Evolutionary conservation across 2,888 invertebrate species (phyloP).

Genomic region (Siphonodentalium dalli): DNA sequence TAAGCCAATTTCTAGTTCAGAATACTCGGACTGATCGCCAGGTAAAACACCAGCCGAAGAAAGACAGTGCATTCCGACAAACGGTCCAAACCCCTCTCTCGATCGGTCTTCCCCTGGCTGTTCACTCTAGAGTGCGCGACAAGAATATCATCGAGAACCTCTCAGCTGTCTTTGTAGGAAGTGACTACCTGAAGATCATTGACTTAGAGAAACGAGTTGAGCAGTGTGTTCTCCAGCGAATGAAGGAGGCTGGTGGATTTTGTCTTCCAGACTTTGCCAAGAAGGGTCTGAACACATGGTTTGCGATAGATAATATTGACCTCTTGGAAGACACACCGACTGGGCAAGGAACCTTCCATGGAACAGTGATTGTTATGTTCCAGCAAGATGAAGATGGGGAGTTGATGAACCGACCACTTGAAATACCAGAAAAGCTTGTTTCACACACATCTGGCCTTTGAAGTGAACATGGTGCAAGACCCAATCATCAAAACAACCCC

Average conservation of each 20-base stretch:
- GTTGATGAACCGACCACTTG: constrained; percentile 14
- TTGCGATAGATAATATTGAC: constrained; percentile 26
- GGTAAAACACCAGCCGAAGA: constrained; percentile 18
- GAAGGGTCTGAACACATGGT: constrained; percentile 22
- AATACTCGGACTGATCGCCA: constrained; percentile 15
- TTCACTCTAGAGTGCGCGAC: constrained; percentile 5
- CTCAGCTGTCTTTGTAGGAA: too few relatives aligned
- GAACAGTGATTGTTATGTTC: constrained; percentile 18
- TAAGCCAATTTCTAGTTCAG: constrained; percentile 21
- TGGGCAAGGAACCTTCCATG: too few relatives aligned
- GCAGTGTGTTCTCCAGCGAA: constrained; percentile 14
- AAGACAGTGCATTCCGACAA: constrained; percentile 9
- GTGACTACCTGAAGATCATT: not conserved
- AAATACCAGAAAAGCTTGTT: constrained; percentile 19
- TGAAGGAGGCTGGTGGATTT: constrained; percentile 7
- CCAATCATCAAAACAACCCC: too few relatives aligned
- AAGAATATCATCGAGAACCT: constrained; percentile 5
- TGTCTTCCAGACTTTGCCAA: constrained; percentile 25
- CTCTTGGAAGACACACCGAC: constrained; percentile 24
- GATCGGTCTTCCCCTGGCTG: not conserved
- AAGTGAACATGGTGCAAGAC: too few relatives aligned
- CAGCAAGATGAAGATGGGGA: constrained; percentile 17
- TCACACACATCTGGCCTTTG: too few relatives aligned
- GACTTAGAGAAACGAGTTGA: constrained; percentile 5
- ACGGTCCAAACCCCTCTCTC: constrained; percentile 12